These are phyloP conservation scores for Piaya cayana DNA, from an alignment of 2,113 vertebrate species.

Conservation along the genomic window DNA sequence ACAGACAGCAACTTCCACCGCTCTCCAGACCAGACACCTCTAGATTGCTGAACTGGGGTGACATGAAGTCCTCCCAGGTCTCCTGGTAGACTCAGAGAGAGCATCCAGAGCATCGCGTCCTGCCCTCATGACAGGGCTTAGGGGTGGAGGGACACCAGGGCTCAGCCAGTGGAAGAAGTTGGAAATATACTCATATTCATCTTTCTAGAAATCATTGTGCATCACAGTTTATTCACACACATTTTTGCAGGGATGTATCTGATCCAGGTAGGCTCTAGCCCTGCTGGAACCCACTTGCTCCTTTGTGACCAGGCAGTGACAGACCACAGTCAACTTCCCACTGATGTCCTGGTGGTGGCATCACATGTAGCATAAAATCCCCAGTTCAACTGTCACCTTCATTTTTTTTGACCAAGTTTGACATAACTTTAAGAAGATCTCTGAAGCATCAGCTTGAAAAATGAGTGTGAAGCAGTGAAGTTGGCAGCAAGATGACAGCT, in stretches of 20 bases:
- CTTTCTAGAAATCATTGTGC: neutral
- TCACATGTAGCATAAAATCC: neutral
- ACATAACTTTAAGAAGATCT: neutral
- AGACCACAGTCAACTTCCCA: neutral
- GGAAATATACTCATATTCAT: neutral
- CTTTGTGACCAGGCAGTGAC: rapidly evolving
- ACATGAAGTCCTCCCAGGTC: neutral
- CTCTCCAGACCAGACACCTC: neutral
- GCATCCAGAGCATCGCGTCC: neutral
- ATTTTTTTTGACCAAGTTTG: neutral
- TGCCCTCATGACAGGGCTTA: neutral
- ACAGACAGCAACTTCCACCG: rapidly evolving
- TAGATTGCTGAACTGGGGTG: neutral
- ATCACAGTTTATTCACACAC: rapidly evolving
- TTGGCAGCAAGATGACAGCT: neutral
- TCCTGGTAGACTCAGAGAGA: neutral
- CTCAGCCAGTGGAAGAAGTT: neutral
- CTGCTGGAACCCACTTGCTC: rapidly evolving
- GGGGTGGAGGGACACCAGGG: neutral
- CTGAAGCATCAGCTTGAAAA: neutral
- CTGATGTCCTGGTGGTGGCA: neutral
- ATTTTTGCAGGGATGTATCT: neutral
- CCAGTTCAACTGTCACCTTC: neutral
- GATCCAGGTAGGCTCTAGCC: neutral
- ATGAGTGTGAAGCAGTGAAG: neutral